Evolutionary conservation across 2,888 invertebrate species (phyloP).

Genomic region (Nomada hirtipes): DNA sequence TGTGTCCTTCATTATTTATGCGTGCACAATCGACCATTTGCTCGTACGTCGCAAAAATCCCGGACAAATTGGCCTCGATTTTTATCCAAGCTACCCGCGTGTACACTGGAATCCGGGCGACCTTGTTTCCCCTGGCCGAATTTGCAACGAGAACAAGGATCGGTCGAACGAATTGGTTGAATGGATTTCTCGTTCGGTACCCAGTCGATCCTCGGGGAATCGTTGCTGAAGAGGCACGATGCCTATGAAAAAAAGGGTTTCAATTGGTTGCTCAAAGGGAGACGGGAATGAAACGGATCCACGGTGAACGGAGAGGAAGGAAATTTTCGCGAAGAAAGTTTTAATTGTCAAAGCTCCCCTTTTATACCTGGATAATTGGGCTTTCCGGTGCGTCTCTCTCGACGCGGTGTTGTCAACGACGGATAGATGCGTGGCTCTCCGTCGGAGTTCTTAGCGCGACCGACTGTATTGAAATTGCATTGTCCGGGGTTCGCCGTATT

Average conservation of each 20-base stretch:
- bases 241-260: background rate
- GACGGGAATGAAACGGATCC: constrained; percentile 33
- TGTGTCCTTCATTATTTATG: constrained; percentile 25
- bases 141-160: background rate
- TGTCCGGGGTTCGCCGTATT: background rate
- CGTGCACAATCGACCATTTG: background rate
- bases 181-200: constrained; percentile 9
- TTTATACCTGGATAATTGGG: constrained; percentile 43
- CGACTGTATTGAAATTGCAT: constrained; percentile 31
- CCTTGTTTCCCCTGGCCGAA: background rate
- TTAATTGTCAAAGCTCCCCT: constrained; percentile 32
- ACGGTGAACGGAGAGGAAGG: background rate
- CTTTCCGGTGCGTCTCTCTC: background rate
- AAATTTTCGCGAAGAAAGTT: constrained; percentile 24
- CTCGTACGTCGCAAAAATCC: constrained; percentile 1
- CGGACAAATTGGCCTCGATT: constrained; percentile 15
- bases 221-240: constrained; percentile 13
- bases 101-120: background rate
- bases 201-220: constrained; percentile 26
- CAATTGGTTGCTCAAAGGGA: background rate
- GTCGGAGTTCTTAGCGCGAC: background rate
- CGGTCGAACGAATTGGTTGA: background rate
- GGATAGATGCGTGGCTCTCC: constrained; percentile 6
- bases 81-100: background rate
- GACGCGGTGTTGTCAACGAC: background rate